phyloP scores from a whole-genome alignment of 1,140 invertebrate species.

The Teleopsis dalmanni region DNA sequence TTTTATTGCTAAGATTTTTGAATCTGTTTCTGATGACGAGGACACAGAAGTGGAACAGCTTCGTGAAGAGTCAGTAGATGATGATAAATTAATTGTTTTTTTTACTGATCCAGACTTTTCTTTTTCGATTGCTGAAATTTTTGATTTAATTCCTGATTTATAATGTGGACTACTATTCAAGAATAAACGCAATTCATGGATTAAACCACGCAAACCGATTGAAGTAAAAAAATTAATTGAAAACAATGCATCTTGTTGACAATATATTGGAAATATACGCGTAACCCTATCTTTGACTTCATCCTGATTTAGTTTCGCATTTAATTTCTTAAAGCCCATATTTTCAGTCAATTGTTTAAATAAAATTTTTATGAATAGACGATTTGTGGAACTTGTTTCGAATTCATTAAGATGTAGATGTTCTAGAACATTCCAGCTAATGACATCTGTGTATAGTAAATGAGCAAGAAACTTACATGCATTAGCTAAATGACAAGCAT shows the following conservation, averaged over 20 bases:
- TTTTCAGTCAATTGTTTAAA: conserved; percentile 96
- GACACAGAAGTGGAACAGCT: too few species aligned
- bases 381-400: conserved; percentile 92
- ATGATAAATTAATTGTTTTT: too few species aligned
- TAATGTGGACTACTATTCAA: conserved; percentile 72
- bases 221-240: conserved; percentile 99
- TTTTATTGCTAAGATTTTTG: too few species aligned
- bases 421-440: conserved; percentile 83
- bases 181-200: conserved; percentile 87
- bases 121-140: conserved; percentile 20
- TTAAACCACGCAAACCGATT: conserved; percentile 93
- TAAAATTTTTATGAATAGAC: conserved; percentile 97
- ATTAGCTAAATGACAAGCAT: conserved; percentile 95
- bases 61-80: conserved; percentile 1
- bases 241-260: conserved; percentile 94
- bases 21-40: too few species aligned
- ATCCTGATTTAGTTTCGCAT: conserved; percentile 80
- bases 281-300: conserved; percentile 80
- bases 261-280: conserved; percentile 90
- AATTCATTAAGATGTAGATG: conserved; percentile 91
- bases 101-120: conserved; percentile 5
- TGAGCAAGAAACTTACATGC: conserved; percentile 98
- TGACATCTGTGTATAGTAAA: conserved; percentile 92
- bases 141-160: conserved; percentile 37
- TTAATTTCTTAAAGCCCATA: conserved; percentile 89